These are phyloP conservation scores for Sebastes hubbsi DNA, from an alignment of 2,797 vertebrate species.

Conservation along the genomic window DNA sequence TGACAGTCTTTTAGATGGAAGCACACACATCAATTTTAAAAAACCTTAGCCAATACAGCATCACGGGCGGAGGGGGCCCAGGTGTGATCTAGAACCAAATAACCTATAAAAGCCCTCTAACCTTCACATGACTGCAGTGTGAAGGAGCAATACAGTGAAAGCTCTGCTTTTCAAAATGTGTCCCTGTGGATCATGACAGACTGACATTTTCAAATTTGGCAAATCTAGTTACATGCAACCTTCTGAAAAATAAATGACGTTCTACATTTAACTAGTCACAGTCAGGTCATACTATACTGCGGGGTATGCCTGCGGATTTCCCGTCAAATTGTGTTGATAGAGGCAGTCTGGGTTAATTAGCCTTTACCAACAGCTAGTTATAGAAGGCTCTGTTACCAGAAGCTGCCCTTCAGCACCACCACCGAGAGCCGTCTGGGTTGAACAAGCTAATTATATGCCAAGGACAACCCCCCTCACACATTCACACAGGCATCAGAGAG, in stretches of 20 bases:
- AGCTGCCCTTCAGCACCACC: slow-evolving; percentile 39
- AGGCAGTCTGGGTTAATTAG: slow-evolving; percentile 14
- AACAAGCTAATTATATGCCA: slow-evolving; percentile 84
- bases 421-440: slow-evolving; percentile 68
- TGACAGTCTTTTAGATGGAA: slow-evolving; percentile 51
- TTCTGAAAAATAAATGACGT: slow-evolving; percentile 34
- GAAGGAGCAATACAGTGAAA: slow-evolving; percentile 17
- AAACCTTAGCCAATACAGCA: slow-evolving; percentile 19
- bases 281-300: slow-evolving; percentile 1
- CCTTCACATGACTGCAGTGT: slow-evolving; percentile 44
- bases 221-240: slow-evolving; percentile 15
- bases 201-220: slow-evolving; percentile 30
- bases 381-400: slow-evolving; percentile 39
- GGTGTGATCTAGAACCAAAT: slow-evolving; percentile 68
- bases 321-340: slow-evolving; percentile 10
- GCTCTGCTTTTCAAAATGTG: slow-evolving; percentile 22
- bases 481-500: slow-evolving; percentile 34
- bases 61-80: slow-evolving; percentile 49
- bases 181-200: slow-evolving; percentile 5
- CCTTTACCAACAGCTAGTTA: slow-evolving; percentile 70
- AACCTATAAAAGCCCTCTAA: slow-evolving; percentile 63
- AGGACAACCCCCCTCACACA: slow-evolving; percentile 77
- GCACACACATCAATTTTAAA: slow-evolving; percentile 45
- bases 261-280: slow-evolving; percentile 4
- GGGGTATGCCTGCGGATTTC: not conserved